Evolutionary conservation across 2,797 vertebrate genomes (phyloP).

Genomic region (Pseudocheirus occidentalis): DNA sequence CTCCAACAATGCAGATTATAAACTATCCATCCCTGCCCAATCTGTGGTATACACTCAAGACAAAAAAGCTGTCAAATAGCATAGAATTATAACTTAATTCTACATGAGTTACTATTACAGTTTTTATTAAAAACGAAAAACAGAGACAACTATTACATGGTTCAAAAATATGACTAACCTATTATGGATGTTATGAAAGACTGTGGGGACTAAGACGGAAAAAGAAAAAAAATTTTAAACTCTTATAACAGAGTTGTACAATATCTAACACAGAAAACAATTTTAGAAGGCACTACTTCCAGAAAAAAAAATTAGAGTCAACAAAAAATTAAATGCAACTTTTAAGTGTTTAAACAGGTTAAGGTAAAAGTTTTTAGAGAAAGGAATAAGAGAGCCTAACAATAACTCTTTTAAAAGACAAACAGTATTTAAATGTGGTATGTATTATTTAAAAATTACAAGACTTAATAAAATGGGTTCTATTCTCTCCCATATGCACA

Average conservation of each 20-base stretch:
- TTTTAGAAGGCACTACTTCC: background rate
- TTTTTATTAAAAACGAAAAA: constrained; percentile 49
- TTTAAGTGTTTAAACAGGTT: background rate
- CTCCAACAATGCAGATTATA: background rate
- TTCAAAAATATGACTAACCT: constrained; percentile 48
- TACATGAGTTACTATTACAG: constrained; percentile 42
- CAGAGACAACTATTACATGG: constrained; percentile 26
- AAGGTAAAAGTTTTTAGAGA: constrained; percentile 20
- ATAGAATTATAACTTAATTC: constrained; percentile 37
- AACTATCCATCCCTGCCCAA: background rate
- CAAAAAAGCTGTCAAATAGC: constrained; percentile 13
- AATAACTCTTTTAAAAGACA: background rate
- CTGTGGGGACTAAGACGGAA: background rate
- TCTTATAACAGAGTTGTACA: constrained; percentile 11
- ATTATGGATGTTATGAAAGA: constrained; percentile 9
- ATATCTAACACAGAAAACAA: constrained; percentile 21
- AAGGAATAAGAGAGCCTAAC: constrained; percentile 26
- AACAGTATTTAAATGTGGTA: background rate
- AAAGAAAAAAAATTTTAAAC: background rate
- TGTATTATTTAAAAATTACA: background rate
- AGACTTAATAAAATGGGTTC: background rate
- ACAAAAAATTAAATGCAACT: background rate
- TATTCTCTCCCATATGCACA: background rate
- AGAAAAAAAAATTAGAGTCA: background rate
- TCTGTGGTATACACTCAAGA: constrained; percentile 12